Evolutionary conservation across 2,797 vertebrate species (phyloP).

Genomic region (Lithobates sylvaticus): DNA sequence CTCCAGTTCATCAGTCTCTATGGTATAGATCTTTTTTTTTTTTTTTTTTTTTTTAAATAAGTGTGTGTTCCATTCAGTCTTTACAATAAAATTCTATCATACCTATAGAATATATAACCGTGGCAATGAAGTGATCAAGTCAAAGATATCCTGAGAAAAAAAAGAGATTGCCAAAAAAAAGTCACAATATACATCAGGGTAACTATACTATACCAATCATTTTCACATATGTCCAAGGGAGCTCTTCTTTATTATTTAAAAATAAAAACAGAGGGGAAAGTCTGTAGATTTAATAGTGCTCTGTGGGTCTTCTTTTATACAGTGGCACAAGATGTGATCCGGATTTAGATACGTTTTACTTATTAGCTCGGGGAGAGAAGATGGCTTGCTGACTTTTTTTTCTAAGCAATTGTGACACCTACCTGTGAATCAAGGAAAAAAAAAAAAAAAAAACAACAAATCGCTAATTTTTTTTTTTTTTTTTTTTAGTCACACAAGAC

Average conservation of each 20-base stretch:
- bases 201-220: slow-evolving; percentile 82
- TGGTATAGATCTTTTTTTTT: slow-evolving; percentile 77
- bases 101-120: slow-evolving; percentile 85
- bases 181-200: slow-evolving; percentile 88
- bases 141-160: slow-evolving; percentile 95
- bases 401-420: slow-evolving; percentile 99
- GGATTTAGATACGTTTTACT: slow-evolving; percentile 81
- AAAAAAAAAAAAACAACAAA: slow-evolving; percentile 63
- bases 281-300: slow-evolving; percentile 80
- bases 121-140: slow-evolving; percentile 94
- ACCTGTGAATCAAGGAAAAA: slow-evolving; percentile 93
- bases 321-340: slow-evolving; percentile 88
- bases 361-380: slow-evolving; percentile 82
- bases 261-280: neutral
- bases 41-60: slow-evolving; percentile 79
- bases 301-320: slow-evolving; percentile 82
- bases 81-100: slow-evolving; percentile 89
- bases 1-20: slow-evolving; percentile 88
- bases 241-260: slow-evolving; percentile 71
- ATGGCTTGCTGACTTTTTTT: slow-evolving; percentile 86
- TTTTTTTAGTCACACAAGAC: slow-evolving; percentile 64
- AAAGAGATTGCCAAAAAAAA: slow-evolving; percentile 78
- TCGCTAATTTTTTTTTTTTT: slow-evolving; percentile 74
- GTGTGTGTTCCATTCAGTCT: slow-evolving; percentile 65
- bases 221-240: slow-evolving; percentile 77